Evolutionary conservation across 1,140 invertebrate species (phyloP).

Genomic region (Sesamia nonagrioides): DNA sequence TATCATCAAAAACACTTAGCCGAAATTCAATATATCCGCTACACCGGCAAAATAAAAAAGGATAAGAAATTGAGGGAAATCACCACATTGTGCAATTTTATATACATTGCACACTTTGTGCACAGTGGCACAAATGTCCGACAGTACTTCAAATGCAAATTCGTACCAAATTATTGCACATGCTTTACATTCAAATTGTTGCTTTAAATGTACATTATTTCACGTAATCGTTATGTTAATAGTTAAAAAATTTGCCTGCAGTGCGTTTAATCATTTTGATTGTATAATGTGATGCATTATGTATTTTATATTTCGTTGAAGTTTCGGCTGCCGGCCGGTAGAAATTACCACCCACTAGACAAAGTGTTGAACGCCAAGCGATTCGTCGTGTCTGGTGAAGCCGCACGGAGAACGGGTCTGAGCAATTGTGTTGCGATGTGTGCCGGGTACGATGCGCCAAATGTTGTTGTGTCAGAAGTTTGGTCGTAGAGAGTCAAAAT

Average conservation of each 20-base stretch:
- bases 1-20: not conserved
- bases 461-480: no score
- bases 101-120: slow-evolving; percentile 2
- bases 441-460: no score
- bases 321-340: no score
- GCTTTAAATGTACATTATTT: not conserved
- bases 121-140: not conserved
- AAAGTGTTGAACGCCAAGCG: no score
- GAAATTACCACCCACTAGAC: no score
- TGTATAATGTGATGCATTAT: slow-evolving; percentile 7
- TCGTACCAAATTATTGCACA: slow-evolving; percentile 15
- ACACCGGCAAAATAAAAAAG: not conserved
- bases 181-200: not conserved
- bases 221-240: slow-evolving; percentile 6
- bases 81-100: slow-evolving; percentile 38
- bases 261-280: slow-evolving; percentile 7
- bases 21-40: slow-evolving; percentile 15
- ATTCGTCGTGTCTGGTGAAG: no score
- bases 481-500: no score
- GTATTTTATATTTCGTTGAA: not conserved
- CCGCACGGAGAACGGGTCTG: no score
- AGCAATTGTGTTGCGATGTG: no score
- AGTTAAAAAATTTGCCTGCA: slow-evolving; percentile 20
- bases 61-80: slow-evolving; percentile 3
- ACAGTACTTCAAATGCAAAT: slow-evolving; percentile 33